These are phyloP conservation scores for Acanthornis magna DNA, from an alignment of 2,797 vertebrate genomes.

Conservation along the genomic window DNA sequence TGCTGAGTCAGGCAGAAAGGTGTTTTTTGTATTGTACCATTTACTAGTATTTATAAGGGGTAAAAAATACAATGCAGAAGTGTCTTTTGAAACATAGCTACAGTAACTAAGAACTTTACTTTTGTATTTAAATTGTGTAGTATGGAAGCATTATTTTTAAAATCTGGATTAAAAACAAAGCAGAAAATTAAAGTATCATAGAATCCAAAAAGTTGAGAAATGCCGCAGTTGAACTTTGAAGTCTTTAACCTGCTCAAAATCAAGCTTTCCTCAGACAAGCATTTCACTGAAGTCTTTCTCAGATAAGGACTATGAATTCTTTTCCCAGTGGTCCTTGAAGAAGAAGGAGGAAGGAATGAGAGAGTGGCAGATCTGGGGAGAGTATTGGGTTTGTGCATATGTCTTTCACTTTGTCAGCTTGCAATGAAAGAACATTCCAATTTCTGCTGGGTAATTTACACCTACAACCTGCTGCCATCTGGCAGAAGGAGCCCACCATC, in stretches of 20 bases:
- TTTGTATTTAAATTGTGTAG: not conserved
- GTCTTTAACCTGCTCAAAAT: not conserved
- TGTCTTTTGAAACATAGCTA: not conserved
- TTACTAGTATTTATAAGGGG: not conserved
- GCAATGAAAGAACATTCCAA: not conserved
- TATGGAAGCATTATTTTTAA: not conserved
- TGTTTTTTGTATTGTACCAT: not conserved
- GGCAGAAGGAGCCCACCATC: not conserved
- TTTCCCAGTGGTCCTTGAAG: not conserved
- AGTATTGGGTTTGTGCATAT: rapidly evolving
- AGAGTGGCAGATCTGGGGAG: not conserved
- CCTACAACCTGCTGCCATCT: rapidly evolving
- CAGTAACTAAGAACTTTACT: not conserved
- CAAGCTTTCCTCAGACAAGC: not conserved
- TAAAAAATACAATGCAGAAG: not conserved
- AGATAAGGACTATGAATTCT: not conserved
- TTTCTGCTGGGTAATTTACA: not conserved
- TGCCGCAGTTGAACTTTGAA: not conserved
- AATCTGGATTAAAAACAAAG: not conserved
- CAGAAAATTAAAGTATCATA: not conserved
- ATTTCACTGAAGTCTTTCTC: not conserved
- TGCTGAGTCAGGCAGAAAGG: not conserved
- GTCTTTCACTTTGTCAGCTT: not conserved
- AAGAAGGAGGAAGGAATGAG: not conserved
- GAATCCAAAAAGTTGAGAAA: not conserved